phyloP scores from a whole-genome alignment of 1,140 invertebrate species.

The Pseudobourletiella spinata region DNA sequence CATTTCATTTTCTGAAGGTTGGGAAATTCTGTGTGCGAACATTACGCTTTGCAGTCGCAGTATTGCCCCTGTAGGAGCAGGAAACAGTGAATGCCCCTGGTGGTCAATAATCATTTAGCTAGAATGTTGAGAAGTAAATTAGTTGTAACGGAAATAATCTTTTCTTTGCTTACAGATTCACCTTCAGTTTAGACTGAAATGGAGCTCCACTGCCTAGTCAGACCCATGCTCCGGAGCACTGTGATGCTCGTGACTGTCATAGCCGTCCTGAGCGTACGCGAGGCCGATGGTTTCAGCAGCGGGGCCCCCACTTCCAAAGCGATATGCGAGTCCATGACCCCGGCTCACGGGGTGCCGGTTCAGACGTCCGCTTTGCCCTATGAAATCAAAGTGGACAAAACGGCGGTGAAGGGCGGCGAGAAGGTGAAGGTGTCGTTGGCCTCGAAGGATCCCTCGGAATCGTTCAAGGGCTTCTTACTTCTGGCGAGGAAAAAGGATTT shows the following conservation, averaged over 20 bases:
- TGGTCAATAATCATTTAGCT: too few relatives aligned
- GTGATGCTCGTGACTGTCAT: not conserved
- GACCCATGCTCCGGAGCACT: not conserved
- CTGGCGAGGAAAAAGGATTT: slow-evolving; percentile 8
- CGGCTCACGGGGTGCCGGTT: slow-evolving; percentile 8
- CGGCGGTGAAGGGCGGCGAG: not conserved
- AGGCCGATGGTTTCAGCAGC: not conserved
- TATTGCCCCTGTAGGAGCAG: too few relatives aligned
- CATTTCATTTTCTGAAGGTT: too few relatives aligned
- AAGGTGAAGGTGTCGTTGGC: slow-evolving; percentile 9
- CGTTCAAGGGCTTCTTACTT: slow-evolving; percentile 21
- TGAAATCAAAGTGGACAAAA: slow-evolving; percentile 7
- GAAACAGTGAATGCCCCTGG: too few relatives aligned
- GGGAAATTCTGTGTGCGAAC: too few relatives aligned
- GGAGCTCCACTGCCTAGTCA: not conserved
- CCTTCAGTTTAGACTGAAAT: not conserved
- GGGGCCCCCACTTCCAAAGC: slow-evolving; percentile 8
- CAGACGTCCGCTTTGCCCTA: slow-evolving; percentile 5
- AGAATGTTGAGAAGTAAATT: too few relatives aligned
- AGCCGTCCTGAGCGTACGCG: not conserved
- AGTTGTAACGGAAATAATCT: too few relatives aligned
- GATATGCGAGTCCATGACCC: slow-evolving; percentile 19
- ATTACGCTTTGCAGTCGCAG: too few relatives aligned
- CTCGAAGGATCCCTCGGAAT: not conserved
- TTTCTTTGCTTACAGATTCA: too few relatives aligned